A percentile compares a stretch with the other conserved stretches of the same genome.
Evolutionary conservation across 2,888 invertebrate genomes (phyloP).

Genomic region (Phortica magna): DNA sequence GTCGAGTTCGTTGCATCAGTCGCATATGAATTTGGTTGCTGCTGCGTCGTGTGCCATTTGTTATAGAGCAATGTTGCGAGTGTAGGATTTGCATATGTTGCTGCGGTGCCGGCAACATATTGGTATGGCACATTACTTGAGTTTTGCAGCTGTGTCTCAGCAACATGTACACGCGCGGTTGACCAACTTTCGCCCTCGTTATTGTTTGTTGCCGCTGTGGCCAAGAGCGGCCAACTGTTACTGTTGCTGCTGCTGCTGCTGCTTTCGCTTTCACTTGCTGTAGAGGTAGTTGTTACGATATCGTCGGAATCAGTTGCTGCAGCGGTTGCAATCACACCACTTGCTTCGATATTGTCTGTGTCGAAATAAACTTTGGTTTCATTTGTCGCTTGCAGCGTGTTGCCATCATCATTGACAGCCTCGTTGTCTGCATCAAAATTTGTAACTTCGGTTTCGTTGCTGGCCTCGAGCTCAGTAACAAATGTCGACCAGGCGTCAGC

Average conservation of each 20-base stretch:
- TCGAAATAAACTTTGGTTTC: conserved; percentile 60
- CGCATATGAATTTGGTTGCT: conserved; percentile 36
- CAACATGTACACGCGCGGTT: conserved; percentile 8
- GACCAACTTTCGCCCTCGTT: neutral
- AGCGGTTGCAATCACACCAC: conserved; percentile 52
- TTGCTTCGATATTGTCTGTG: neutral
- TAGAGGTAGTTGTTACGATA: conserved; percentile 43
- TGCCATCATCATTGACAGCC: conserved; percentile 49
- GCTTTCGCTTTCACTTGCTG: conserved; percentile 35
- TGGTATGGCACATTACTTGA: conserved; percentile 38
- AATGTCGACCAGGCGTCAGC: conserved; percentile 55
- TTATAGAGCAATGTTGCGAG: conserved; percentile 54
- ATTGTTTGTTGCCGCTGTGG: conserved; percentile 43
- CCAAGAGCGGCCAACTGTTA: conserved; percentile 28
- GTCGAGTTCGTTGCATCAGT: conserved; percentile 31
- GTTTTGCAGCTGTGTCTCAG: conserved; percentile 40
- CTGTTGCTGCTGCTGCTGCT: conserved; percentile 19
- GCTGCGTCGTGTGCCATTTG: conserved; percentile 58
- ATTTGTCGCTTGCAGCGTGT: conserved; percentile 49
- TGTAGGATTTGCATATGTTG: conserved; percentile 40
- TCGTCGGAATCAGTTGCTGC: conserved; percentile 46
- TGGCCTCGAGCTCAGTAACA: conserved; percentile 57
- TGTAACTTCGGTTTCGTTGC: conserved; percentile 55
- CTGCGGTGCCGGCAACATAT: conserved; percentile 29
- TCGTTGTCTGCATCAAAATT: conserved; percentile 35